A percentile compares a stretch with the other conserved stretches of the same genome.
Evolutionary conservation across 1,140 invertebrate genomes (phyloP).

Genomic region (Calephelis nemesis): DNA sequence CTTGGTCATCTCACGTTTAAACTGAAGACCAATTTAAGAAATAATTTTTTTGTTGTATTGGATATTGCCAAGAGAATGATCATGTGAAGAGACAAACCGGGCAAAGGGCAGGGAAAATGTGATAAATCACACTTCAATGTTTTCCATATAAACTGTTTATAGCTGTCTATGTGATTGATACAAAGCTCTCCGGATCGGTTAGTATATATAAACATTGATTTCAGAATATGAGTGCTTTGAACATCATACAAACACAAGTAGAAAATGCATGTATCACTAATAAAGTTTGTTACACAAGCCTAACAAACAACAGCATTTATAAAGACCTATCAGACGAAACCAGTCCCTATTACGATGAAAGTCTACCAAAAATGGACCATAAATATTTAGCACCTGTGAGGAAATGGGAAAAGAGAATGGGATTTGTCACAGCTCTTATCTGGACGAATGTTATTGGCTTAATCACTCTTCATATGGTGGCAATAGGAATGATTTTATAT

Average conservation of each 20-base stretch:
- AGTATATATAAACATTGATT: neutral
- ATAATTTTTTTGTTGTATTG: too few relatives aligned
- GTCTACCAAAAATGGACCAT: slow-evolving; percentile 41
- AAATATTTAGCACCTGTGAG: slow-evolving; percentile 43
- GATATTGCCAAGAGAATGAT: too few relatives aligned
- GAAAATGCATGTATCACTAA: neutral
- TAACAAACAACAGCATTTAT: neutral
- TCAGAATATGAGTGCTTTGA: neutral
- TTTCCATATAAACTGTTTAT: too few relatives aligned
- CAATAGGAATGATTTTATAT: slow-evolving; percentile 21
- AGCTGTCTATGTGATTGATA: too few relatives aligned
- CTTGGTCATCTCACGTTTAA: too few relatives aligned
- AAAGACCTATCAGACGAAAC: slow-evolving; percentile 6
- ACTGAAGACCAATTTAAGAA: too few relatives aligned
- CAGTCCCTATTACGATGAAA: slow-evolving; percentile 37
- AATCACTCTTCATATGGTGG: slow-evolving; percentile 40
- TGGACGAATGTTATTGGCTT: slow-evolving; percentile 50
- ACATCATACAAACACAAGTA: neutral
- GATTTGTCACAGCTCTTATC: slow-evolving; percentile 54
- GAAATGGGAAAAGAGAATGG: slow-evolving; percentile 53
- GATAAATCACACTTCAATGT: too few relatives aligned
- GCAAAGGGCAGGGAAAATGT: too few relatives aligned
- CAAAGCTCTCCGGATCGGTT: too few relatives aligned
- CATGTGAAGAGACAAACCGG: too few relatives aligned
- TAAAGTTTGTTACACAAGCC: neutral